phyloP scores from a whole-genome alignment of 2,113 vertebrate genomes.

The Eubucco bourcierii region DNA sequence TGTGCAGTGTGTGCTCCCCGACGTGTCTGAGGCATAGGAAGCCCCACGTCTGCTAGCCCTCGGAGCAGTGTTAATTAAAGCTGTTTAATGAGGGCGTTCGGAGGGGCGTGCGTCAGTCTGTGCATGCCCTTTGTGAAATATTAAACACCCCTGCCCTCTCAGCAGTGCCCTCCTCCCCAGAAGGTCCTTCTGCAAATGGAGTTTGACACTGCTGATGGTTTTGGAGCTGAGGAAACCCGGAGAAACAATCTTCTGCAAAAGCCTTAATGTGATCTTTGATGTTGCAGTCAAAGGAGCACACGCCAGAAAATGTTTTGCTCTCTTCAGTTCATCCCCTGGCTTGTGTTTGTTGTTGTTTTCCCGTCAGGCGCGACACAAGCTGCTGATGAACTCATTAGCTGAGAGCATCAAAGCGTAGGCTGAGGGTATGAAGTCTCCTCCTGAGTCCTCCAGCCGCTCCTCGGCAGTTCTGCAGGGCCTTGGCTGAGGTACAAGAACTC shows the following conservation, averaged over 20 bases:
- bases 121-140: constrained; percentile 51
- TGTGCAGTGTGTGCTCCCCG: not conserved
- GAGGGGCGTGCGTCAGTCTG: not conserved
- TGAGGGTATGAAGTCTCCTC: not conserved
- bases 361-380: not conserved
- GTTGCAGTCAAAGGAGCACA: constrained; percentile 46
- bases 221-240: not conserved
- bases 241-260: constrained; percentile 29
- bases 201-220: constrained; percentile 28
- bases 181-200: constrained; percentile 24
- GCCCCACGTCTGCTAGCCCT: not conserved
- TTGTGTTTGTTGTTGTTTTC: constrained; percentile 54
- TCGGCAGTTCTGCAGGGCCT: not conserved
- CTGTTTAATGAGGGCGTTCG: constrained; percentile 55
- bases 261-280: constrained; percentile 40
- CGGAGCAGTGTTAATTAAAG: constrained; percentile 47
- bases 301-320: constrained; percentile 36
- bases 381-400: constrained; percentile 45
- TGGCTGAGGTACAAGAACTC: not conserved
- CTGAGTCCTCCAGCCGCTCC: not conserved
- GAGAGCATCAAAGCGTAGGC: not conserved
- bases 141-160: constrained; percentile 42
- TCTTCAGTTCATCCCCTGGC: not conserved
- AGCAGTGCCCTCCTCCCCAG: not conserved
- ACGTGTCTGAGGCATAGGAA: not conserved